Evolutionary conservation across 2,888 invertebrate species (phyloP).

Genomic region (Allophyes oxyacanthae): DNA sequence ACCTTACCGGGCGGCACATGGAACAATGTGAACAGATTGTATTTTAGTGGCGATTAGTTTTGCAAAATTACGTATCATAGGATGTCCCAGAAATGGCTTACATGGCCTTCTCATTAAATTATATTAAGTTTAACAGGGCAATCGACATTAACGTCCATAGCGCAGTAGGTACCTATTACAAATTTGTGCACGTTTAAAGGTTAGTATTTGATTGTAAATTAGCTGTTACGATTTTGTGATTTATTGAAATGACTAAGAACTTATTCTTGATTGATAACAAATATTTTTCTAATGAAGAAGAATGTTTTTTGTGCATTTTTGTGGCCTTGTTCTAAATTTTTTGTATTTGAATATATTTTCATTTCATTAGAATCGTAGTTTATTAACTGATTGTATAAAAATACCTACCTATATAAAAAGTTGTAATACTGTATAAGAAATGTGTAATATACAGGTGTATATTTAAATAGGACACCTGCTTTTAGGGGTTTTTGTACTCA

Average conservation of each 20-base stretch:
- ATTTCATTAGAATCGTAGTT: slow-evolving; percentile 22
- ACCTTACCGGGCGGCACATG: neutral
- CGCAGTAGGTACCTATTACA: slow-evolving; percentile 4
- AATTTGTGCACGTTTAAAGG: slow-evolving; percentile 5
- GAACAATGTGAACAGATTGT: neutral
- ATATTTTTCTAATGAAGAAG: slow-evolving; percentile 7
- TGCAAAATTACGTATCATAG: slow-evolving; percentile 1
- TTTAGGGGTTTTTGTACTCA: no score
- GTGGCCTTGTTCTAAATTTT: slow-evolving; percentile 28
- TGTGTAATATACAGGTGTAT: slow-evolving; percentile 18
- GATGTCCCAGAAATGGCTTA: slow-evolving; percentile 5
- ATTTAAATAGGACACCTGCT: no score
- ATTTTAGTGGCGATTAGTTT: slow-evolving; percentile 14
- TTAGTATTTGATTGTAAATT: slow-evolving; percentile 23
- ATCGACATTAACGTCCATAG: slow-evolving; percentile 12
- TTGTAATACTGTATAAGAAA: slow-evolving; percentile 16
- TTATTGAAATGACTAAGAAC: slow-evolving; percentile 22
- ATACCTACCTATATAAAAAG: slow-evolving; percentile 5
- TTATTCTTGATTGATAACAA: slow-evolving; percentile 25
- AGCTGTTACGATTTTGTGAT: slow-evolving; percentile 37
- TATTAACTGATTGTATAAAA: slow-evolving; percentile 20
- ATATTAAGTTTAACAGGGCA: slow-evolving; percentile 18
- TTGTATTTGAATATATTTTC: slow-evolving; percentile 16
- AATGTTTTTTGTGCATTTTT: no score
- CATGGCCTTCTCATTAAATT: slow-evolving; percentile 5